Evolutionary conservation across 2,113 vertebrate species (phyloP).

Genomic region (Herpailurus yagouaroundi): DNA sequence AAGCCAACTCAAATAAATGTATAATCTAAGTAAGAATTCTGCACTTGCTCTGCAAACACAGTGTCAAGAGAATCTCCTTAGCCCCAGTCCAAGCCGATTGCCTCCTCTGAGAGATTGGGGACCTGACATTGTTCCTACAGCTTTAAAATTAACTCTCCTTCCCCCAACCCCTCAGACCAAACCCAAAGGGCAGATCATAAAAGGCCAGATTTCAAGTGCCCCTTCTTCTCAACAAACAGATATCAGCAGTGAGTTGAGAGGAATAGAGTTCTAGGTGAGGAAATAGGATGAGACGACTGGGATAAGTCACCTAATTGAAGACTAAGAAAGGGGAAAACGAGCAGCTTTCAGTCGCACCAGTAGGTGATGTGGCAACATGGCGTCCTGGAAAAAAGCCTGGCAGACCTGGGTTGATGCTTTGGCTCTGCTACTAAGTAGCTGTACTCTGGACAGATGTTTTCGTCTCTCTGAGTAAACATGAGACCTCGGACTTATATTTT

Average conservation of each 20-base stretch:
- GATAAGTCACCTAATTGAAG: neutral
- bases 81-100: neutral
- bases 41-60: neutral
- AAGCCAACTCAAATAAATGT: neutral
- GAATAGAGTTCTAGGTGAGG: neutral
- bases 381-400: neutral
- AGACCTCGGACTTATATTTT: neutral
- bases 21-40: neutral
- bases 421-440: neutral
- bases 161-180: neutral
- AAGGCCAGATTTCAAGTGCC: neutral
- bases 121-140: neutral
- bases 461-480: neutral
- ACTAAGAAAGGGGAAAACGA: neutral
- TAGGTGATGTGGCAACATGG: accelerated
- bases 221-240: neutral
- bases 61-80: neutral
- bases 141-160: neutral
- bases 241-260: neutral
- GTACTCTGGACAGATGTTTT: neutral
- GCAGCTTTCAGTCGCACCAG: neutral
- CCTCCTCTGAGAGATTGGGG: neutral
- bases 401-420: neutral
- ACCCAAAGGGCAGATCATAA: neutral
- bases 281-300: neutral